Percentiles rank a stretch among this genome's conserved stretches.
These are phyloP conservation scores for Drosophila rhopaloa DNA, from an alignment of 1,140 invertebrate species.

Conservation along the genomic window DNA sequence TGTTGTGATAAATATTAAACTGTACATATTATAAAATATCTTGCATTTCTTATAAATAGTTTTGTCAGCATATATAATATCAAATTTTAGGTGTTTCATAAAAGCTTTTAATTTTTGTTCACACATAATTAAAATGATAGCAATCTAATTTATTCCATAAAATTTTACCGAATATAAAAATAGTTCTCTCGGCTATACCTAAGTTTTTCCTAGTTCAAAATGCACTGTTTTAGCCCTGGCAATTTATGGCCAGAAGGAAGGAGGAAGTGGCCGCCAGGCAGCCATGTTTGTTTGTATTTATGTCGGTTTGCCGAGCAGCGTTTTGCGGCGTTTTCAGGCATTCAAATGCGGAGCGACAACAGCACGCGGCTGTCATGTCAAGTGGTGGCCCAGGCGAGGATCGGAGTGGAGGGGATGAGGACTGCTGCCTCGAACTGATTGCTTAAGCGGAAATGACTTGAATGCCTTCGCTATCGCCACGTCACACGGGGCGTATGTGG, in stretches of 20 bases:
- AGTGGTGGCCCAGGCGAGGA: conserved; percentile 34
- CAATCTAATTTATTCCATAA: too few relatives aligned
- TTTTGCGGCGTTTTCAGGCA: conserved; percentile 79
- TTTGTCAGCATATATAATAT: too few relatives aligned
- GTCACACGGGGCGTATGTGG: conserved; percentile 75
- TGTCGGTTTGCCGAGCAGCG: conserved; percentile 74
- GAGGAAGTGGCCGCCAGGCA: conserved; percentile 57
- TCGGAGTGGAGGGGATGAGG: conserved; percentile 22
- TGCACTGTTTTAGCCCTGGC: conserved; percentile 20
- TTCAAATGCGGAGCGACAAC: conserved; percentile 63
- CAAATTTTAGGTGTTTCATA: too few relatives aligned
- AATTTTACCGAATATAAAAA: background rate
- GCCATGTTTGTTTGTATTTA: conserved; percentile 82
- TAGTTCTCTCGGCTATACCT: background rate
- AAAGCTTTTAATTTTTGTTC: too few relatives aligned
- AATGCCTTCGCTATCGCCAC: conserved; percentile 61
- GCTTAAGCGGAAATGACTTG: conserved; percentile 82
- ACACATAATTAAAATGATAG: too few relatives aligned
- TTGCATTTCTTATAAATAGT: too few relatives aligned
- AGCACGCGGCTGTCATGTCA: conserved; percentile 70
- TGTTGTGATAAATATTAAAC: too few relatives aligned
- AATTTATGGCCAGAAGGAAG: background rate
- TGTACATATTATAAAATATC: too few relatives aligned
- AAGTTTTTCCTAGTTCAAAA: background rate
- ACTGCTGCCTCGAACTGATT: conserved; percentile 63